Conservation (phyloP, 2,888 invertebrate species). For the Drosophila vallismaia region DNA sequence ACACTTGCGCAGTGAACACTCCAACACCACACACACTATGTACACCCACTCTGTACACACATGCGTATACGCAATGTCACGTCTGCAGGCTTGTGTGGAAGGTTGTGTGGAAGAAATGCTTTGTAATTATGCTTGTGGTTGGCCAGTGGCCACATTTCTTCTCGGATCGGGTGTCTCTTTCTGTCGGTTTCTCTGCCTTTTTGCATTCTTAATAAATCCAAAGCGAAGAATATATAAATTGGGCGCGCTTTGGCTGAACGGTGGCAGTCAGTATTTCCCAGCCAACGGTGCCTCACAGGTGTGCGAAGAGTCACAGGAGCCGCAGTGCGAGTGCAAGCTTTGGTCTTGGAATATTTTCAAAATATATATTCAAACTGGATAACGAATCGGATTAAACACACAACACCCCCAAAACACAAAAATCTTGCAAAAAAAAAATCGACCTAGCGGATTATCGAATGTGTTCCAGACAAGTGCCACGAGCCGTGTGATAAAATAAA, state of each 20-base stretch:
- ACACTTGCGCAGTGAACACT: slow-evolving; percentile 9
- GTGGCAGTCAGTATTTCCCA: slow-evolving; percentile 84
- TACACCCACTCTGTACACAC: neutral
- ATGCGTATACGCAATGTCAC: slow-evolving; percentile 52
- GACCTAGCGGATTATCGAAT: slow-evolving; percentile 9
- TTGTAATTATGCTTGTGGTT: slow-evolving; percentile 43
- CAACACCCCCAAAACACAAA: slow-evolving; percentile 32
- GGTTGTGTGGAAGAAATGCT: slow-evolving; percentile 46
- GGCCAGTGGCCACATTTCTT: slow-evolving; percentile 27
- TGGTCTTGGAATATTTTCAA: slow-evolving; percentile 58
- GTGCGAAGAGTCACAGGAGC: slow-evolving; percentile 47
- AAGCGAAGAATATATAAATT: slow-evolving; percentile 84
- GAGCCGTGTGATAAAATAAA: slow-evolving; percentile 19
- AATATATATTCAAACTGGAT: slow-evolving; percentile 20
- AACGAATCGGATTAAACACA: slow-evolving; percentile 37
- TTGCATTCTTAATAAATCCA: slow-evolving; percentile 84
- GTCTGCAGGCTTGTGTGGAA: slow-evolving; percentile 55
- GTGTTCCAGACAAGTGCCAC: slow-evolving; percentile 19
- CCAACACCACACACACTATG: neutral
- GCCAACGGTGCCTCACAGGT: slow-evolving; percentile 84
- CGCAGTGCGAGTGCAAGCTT: slow-evolving; percentile 83
- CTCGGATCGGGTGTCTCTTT: slow-evolving; percentile 22
- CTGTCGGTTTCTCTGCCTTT: slow-evolving; percentile 77
- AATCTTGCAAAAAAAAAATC: slow-evolving; percentile 25
- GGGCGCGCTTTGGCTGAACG: slow-evolving; percentile 81